These are phyloP conservation scores for Ambastaia sidthimunki DNA, from an alignment of 2,797 vertebrate genomes.

Conservation along the genomic window DNA sequence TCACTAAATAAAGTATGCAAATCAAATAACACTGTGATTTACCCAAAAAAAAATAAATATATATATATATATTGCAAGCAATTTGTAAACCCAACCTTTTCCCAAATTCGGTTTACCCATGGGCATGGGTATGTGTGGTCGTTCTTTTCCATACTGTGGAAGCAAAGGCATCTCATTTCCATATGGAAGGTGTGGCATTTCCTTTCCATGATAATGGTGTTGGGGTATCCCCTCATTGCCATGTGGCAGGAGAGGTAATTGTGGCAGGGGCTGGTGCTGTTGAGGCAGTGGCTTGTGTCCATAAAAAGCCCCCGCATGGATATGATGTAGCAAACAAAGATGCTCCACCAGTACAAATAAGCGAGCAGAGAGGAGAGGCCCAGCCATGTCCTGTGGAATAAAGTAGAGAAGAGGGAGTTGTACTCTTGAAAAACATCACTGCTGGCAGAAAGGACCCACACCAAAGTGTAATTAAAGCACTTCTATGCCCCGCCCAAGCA, in stretches of 20 bases:
- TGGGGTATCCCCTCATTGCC: slow-evolving; percentile 85
- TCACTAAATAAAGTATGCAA: no score
- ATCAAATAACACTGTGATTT: no score
- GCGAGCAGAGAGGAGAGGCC: slow-evolving; percentile 65
- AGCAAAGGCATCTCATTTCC: slow-evolving; percentile 83
- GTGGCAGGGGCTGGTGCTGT: slow-evolving; percentile 87
- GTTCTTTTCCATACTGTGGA: slow-evolving; percentile 88
- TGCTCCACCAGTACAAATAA: slow-evolving; percentile 77
- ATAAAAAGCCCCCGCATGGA: slow-evolving; percentile 87
- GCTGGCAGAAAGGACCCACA: not conserved
- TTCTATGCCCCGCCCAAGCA: not conserved
- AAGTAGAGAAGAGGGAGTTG: slow-evolving; percentile 4
- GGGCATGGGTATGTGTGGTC: slow-evolving; percentile 85
- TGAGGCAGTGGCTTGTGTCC: slow-evolving; percentile 88
- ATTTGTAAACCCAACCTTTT: slow-evolving; percentile 82
- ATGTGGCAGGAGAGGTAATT: slow-evolving; percentile 83
- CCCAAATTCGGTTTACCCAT: slow-evolving; percentile 83
- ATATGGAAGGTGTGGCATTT: slow-evolving; percentile 83
- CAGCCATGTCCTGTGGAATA: slow-evolving; percentile 73
- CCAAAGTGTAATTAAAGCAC: not conserved
- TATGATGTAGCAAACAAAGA: slow-evolving; percentile 72
- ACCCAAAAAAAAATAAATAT: no score
- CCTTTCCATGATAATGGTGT: slow-evolving; percentile 87
- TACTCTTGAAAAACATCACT: not conserved
- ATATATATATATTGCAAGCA: not conserved